phyloP scores from a whole-genome alignment of 2,113 vertebrate species.

The Dissostichus mawsoni region DNA sequence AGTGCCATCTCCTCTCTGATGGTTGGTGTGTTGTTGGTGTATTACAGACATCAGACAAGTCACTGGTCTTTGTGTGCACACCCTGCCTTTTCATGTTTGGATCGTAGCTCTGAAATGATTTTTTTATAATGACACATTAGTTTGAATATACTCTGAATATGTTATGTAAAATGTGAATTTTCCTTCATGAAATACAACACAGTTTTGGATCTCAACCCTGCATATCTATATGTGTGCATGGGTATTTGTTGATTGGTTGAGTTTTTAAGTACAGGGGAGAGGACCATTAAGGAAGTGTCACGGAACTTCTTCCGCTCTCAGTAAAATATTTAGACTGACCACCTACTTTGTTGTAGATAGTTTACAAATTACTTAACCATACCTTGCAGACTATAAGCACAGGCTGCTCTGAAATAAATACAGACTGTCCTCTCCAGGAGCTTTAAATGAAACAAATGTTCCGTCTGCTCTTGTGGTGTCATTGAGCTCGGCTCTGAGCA shows the following conservation, averaged over 20 bases:
- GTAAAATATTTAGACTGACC: conserved; percentile 42
- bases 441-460: conserved; percentile 48
- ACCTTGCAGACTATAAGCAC: conserved; percentile 34
- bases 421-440: conserved; percentile 23
- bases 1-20: conserved; percentile 18
- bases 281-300: conserved; percentile 15
- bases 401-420: conserved; percentile 46
- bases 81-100: not conserved
- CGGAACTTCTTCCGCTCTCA: conserved; percentile 21
- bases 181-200: not conserved
- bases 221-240: not conserved
- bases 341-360: conserved; percentile 29
- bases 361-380: conserved; percentile 54
- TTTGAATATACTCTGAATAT: not conserved
- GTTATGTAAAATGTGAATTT: not conserved
- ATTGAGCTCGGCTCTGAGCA: conserved; percentile 35
- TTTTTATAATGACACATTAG: not conserved
- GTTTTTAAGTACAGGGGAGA: conserved; percentile 29
- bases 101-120: not conserved
- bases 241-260: conserved; percentile 19
- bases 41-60: conserved; percentile 16
- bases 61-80: conserved; percentile 8
- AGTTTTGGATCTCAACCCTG: not conserved
- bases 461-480: conserved; percentile 53
- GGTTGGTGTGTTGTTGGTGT: conserved; percentile 28